A percentile compares a stretch with the other conserved stretches of the same genome.
Conservation (phyloP, 1,140 invertebrate genomes). For the Acromyrmex charruanus region DNA sequence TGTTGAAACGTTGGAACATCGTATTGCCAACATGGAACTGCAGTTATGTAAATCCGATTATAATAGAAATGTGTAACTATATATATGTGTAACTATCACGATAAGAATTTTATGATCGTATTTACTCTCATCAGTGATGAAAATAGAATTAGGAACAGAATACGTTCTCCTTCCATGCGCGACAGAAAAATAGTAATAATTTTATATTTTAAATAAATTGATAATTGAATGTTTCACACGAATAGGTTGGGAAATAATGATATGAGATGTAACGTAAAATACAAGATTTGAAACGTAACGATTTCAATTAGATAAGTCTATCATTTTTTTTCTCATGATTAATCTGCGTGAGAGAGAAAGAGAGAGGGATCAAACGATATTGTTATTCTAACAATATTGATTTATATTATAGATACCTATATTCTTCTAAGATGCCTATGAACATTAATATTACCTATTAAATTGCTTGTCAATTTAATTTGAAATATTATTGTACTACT, state of each 20-base stretch:
- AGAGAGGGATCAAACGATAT: too few species aligned
- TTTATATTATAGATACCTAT: too few species aligned
- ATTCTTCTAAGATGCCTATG: too few species aligned
- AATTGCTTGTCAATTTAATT: too few species aligned
- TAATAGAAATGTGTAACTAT: background rate
- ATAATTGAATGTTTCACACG: background rate
- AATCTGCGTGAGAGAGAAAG: background rate
- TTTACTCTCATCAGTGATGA: background rate
- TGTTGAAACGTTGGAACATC: background rate
- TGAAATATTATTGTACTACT: too few species aligned
- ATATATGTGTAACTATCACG: background rate
- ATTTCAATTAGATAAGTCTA: background rate
- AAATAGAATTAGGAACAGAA: background rate
- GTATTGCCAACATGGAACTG: background rate
- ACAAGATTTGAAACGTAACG: too few species aligned
- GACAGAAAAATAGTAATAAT: background rate
- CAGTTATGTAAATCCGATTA: constrained; percentile 2
- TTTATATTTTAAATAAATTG: constrained; percentile 25
- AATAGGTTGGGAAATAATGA: background rate
- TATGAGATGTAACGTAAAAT: background rate
- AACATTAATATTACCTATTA: too few species aligned
- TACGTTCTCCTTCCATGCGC: background rate
- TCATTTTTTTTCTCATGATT: background rate
- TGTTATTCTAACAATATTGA: too few species aligned
- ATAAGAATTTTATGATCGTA: background rate